Evolutionary conservation across 2,888 invertebrate genomes (phyloP), one percentile per base, ranked within the genome.

Genomic region (Adelphocoris suturalis): DNA sequence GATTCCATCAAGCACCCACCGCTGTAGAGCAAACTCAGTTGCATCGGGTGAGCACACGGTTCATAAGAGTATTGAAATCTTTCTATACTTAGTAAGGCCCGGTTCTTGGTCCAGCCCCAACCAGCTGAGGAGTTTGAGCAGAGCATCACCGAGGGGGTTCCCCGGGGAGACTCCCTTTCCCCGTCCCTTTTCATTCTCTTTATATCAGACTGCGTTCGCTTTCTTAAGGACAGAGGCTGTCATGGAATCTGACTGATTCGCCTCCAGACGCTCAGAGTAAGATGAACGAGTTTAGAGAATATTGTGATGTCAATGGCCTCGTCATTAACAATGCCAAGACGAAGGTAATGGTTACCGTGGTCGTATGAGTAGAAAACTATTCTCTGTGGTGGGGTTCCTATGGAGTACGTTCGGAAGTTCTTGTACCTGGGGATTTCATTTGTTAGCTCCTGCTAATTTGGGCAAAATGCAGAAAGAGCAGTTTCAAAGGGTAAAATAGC

Each of bases 231-330:
- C 19, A 16, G 19, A 19, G 81, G 48, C 46, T 81, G 81, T 28
- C 37, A 5, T 37, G 80, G 80, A 16, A n/a, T 80, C 48, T 89
- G 14, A 46, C 48, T 2, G 68, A 88, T 19, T 37, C 48, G 3
- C 19, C 48, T 0, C 52, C 78, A 0, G 89, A 89, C 14, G 27
- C 75, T 11, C 84, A 85, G 28, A 19, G 47, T 4, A 89, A 84
- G 19, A 16, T 89, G 4, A 61, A 75, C 7, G 75, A 28, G 5
- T 48, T 89, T 16, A 19, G 68, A 7, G 84, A 85, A 5, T 89
- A 89, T 48, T 89, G 89, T 75, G 23, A n/a, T 16, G 23, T 47
- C 11, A 89, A 89, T 27, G 9, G 12, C 12, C 28, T 89, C 16
- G 27, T 4, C 27, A 47, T 89, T 37, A 89, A 89, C 46, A 9